Base-by-base conservation (phyloP, 2,113 vertebrate species). In the Numenius arquata region DNA sequence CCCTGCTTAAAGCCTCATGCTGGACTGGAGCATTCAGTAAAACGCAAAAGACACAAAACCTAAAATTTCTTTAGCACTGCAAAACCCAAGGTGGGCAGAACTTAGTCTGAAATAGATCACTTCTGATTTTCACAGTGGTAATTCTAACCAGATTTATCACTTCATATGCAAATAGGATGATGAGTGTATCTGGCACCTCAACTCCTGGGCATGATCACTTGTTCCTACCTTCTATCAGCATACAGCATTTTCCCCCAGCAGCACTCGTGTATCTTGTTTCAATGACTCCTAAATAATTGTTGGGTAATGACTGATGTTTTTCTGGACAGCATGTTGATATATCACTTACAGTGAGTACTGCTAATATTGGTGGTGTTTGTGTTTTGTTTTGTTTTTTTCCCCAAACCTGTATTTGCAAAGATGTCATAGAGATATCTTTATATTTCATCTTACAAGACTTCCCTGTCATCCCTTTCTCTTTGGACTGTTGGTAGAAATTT, bases 111-210 rank as follows among this genome's bases (percentile, higher is more conserved):
- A 96, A 72, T 27, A 81, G 52, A 87, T 80, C 16, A 65, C 58
- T 91, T 94, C 38, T 82, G 91, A 52, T 96, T 96, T 92, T 96
- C 73, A 89, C 17, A 40, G 82, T 83, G 75, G 58, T 80, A 63
- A 93, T 96, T 94, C 68, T 92, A 93, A 93, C 62, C 53, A 89
- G 94, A 89, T 96, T 68, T 95, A 84, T 93, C 75, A 59, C 96
- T 97, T 96, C 47, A 74, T 89, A 89, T 96, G 90, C 83, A 96
- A 84, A 93, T 90, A 27, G 43, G 25, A 40, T 82, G 55, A 63
- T 93, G 53, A 86, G 59, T 85, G 67, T 89, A 95, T 47, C 95
- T 94, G 95, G 61, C 38, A 29, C 89, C 85, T 85, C 68, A 40
- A 5, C 30, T 82, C 3, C 2, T 86, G 40, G 75, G 21, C 20